Evolutionary conservation across 2,113 vertebrate species (phyloP).

Genomic region (Varanus komodoensis): DNA sequence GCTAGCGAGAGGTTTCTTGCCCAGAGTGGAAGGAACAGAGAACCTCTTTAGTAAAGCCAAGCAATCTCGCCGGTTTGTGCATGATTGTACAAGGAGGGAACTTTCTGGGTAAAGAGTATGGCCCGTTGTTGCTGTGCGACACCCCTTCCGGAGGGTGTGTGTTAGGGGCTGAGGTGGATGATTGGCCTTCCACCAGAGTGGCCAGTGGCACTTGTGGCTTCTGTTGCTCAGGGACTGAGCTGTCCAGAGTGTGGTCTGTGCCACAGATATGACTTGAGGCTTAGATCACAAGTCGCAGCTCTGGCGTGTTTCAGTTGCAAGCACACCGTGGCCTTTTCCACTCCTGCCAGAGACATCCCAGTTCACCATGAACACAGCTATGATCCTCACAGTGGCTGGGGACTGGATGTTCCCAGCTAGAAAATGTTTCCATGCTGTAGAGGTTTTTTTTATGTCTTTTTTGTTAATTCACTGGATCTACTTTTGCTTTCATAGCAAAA

Average conservation of each 20-base stretch:
- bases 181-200: background rate
- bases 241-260: background rate
- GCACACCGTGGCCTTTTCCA: too few species aligned
- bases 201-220: too few species aligned
- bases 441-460: too few species aligned
- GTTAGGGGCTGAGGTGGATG: background rate
- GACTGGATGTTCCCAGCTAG: too few species aligned
- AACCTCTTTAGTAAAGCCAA: background rate
- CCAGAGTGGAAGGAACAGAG: fast-evolving
- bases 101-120: background rate
- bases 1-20: background rate
- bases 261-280: background rate
- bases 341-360: too few species aligned
- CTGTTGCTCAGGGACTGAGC: background rate
- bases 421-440: too few species aligned
- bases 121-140: background rate
- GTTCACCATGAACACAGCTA: too few species aligned
- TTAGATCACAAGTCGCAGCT: background rate
- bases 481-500: too few species aligned
- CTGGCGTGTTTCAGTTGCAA: too few species aligned
- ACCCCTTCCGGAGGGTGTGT: background rate
- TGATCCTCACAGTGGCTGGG: too few species aligned
- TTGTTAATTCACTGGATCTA: too few species aligned
- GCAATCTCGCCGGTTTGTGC: background rate
- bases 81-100: background rate